Base-by-base conservation (phyloP, 2,113 vertebrate genomes). In the Apodemus sylvaticus region DNA sequence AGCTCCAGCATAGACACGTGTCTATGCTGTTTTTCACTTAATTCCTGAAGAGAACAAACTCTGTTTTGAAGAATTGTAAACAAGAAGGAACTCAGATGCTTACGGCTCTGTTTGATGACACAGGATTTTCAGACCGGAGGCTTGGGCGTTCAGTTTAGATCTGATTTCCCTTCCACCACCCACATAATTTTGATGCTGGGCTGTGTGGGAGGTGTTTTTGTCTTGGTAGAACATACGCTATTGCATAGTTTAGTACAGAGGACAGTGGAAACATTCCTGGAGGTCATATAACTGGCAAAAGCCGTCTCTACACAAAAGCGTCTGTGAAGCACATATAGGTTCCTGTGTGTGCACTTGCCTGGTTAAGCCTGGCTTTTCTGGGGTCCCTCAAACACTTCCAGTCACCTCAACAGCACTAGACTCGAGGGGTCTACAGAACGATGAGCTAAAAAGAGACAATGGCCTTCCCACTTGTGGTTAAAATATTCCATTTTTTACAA, bases 401-500 rank as follows among this genome's bases (percentile, higher is more conserved):
- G 53, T 70, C 16, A 88, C 31, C 74, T 68, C 70, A 42, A 9
- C 4, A 85, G 55, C 45, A 22, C 26, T 87, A 94, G 48, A 42
- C 17, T 14, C 9, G 17, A 77, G 13, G 42, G 13, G 48, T 58
- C 8, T 17, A 20, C 81, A 29, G 45, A 42, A 71, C 34, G 36
- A 26, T 64, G 42, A 42, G 29, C 22, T 79, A 66, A 58, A 74
- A 81, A 89, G n/a, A 78, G 53, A 74, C 53, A 62, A 20, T 53
- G 36, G 22, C 62, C 26, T 71, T 92, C 51, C 42, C 31, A 62
- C 39, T 73, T 90, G 29, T 31, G 58, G 39, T 76, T 93, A 73
- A 96, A 96, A 71, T 64, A 58, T 31, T 10, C 51, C 34, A 29
- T 51, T 77, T 77, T 93, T 92, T 79, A 42, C 48, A 79, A 68